Conservation (phyloP, 1,140 invertebrate genomes). For the Brachionus calyciflorus region DNA sequence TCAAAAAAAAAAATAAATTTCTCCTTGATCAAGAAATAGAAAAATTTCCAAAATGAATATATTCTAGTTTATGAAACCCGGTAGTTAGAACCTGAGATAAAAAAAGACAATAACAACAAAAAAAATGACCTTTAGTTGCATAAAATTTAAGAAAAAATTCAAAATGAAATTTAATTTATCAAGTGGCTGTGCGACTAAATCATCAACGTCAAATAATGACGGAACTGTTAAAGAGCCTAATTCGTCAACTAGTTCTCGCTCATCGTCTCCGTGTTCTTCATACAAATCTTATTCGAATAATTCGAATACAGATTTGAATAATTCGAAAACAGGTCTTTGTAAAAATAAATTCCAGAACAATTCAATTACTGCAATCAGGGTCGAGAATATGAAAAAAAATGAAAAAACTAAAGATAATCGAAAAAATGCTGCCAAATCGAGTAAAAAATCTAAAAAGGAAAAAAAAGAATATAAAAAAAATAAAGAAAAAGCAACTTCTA, state of each 20-base stretch:
- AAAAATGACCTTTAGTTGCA: slow-evolving; percentile 46
- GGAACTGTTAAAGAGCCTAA: slow-evolving; percentile 31
- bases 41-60: too few species aligned
- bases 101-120: neutral
- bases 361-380: neutral
- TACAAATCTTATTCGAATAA: slow-evolving; percentile 18
- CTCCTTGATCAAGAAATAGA: too few species aligned
- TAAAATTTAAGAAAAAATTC: slow-evolving; percentile 45
- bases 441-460: neutral
- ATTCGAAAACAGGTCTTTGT: slow-evolving; percentile 18
- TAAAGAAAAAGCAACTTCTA: neutral
- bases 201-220: neutral
- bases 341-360: neutral
- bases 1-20: neutral
- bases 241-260: neutral
- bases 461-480: slow-evolving; percentile 35
- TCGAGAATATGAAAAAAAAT: neutral
- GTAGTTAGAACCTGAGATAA: too few species aligned
- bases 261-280: neutral
- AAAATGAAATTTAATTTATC: slow-evolving; percentile 47
- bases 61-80: too few species aligned
- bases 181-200: neutral
- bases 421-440: neutral
- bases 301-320: slow-evolving; percentile 22
- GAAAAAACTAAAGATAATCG: neutral